Base-by-base conservation (phyloP, 2,888 invertebrate species). In the Pseudococcus jackbeardsleyi region DNA sequence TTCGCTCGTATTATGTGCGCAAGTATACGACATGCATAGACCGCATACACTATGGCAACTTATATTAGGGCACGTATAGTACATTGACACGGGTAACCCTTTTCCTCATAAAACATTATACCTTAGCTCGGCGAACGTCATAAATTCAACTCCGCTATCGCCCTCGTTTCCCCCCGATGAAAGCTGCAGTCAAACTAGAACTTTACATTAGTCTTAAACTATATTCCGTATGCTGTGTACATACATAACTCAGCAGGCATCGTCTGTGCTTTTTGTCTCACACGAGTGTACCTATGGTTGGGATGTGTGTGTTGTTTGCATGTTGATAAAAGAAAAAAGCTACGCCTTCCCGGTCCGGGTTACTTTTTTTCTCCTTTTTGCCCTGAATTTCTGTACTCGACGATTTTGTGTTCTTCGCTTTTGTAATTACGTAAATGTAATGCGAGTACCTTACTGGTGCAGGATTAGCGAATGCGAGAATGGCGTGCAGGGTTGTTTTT, bases 81-180 rank as follows among this genome's bases (percentile, higher is more conserved):
- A 54, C 54, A 54, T 54, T 54, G 54, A 54, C 54, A 54, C 54
- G 54, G 17, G 54, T 54, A 54, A 54, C 54, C 54, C 54, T 54
- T 54, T 54, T 54, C 54, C 54, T 54, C 54, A 54, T 54, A 54
- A 17, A 54, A 33, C 26, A 33, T 33, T 17, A 17, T 54, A 54
- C 54, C 54, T 54, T 54, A 0, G 17, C 54, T 17, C 15, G 15
- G 54, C 54, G 15, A 54, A 54, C 12, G 54, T 54, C 54, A 54
- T 54, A 54, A 12, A 54, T 54, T 54, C 17, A 12, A 11, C 26
- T 33, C 26, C 54, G 54, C 54, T 17, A 54, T 2, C 54, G 17
- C 15, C 54, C 15, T 54, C 17, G 9, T 54, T 17, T 15, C 54
- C 4, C 15, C 17, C 7, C 15, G 54, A 54, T 17, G 54, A 54